Evolutionary conservation across 2,888 invertebrate genomes (phyloP), one percentile per base, ranked within the genome.

Genomic region (Electrophaes corylata): DNA sequence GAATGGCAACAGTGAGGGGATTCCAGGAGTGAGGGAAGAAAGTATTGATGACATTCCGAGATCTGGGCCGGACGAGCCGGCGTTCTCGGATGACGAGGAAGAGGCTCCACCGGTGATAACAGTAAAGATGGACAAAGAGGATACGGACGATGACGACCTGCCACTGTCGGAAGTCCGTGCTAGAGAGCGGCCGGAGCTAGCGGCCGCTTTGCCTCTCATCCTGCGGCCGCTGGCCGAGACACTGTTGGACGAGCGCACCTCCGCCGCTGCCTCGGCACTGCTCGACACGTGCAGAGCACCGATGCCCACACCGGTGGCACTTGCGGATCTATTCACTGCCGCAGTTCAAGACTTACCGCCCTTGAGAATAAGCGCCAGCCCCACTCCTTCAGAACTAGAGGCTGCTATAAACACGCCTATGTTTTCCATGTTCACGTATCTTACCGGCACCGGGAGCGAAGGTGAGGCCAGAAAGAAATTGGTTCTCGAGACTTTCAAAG

Each of bases 11-110:
- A 6, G 8, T 1, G 92, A 92, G 71, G 91, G 92, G 16, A 88
- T 79, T 2, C 92, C 93, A 16, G 91, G 92, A 14, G 83, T 87
- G 46, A 77, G 81, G 23, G 92, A 92, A 37, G 92, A 93, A 69
- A 79, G 79, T 14, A 83, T 61, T 64, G 89, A 89, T 19, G 92
- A 91, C 18, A 61, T 90, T 23, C 83, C 87, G 8, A 79, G 86
- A 64, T 78, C 93, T 52, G 92, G 92, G 44, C 93, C 93, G 26
- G 91, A 92, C 45, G 97, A 97, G 73, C 95, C 96, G 10, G 94
- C 94, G 26, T 97, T 97, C 81, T 97, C 97, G 69, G 97, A 97
- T 74, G 97, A 96, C 70, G 97, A 97, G 73, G 96, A 97, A 57
- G 95, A 95, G 26, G 70, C 89, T 37, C 84, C 87, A 10, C 93